These are phyloP conservation scores for Aspidiotus destructor DNA, from an alignment of 2,888 invertebrate species.

Conservation along the genomic window DNA sequence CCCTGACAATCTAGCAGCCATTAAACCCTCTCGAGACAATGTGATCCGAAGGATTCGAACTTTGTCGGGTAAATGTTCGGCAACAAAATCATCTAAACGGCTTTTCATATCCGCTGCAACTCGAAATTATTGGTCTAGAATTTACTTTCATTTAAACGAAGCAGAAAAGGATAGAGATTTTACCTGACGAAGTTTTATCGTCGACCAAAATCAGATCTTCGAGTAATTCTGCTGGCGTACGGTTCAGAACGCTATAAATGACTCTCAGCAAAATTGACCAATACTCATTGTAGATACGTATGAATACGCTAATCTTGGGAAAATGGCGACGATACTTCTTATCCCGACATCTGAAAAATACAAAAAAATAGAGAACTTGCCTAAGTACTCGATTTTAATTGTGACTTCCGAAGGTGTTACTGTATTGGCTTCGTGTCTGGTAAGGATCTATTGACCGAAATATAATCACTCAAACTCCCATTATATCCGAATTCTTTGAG, in stretches of 20 bases:
- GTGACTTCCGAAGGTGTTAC: no score
- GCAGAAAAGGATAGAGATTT: no score
- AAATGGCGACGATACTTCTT: slow-evolving; percentile 59
- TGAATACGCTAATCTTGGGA: slow-evolving; percentile 76
- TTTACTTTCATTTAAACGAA: not conserved
- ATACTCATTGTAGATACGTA: slow-evolving; percentile 91
- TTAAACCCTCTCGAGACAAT: slow-evolving; percentile 61
- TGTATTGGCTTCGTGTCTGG: slow-evolving; percentile 46
- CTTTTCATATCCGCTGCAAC: slow-evolving; percentile 53
- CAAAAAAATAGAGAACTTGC: slow-evolving; percentile 11
- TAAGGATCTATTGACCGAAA: slow-evolving; percentile 73
- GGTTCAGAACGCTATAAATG: slow-evolving; percentile 65
- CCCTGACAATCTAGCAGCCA: slow-evolving; percentile 75
- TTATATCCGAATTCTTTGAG: slow-evolving; percentile 89
- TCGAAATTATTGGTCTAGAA: not conserved
- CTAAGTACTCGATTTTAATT: not conserved
- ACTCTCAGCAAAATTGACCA: slow-evolving; percentile 74
- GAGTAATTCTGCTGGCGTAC: slow-evolving; percentile 68
- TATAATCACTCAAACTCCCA: slow-evolving; percentile 79
- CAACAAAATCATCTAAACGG: slow-evolving; percentile 65
- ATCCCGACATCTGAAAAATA: slow-evolving; percentile 50
- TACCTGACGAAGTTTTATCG: slow-evolving; percentile 66
- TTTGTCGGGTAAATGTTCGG: slow-evolving; percentile 49
- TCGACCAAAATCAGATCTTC: slow-evolving; percentile 84
- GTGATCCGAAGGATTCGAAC: no score